A percentile compares a stretch with the other conserved stretches of the same genome.
Evolutionary conservation across 1,140 invertebrate genomes (phyloP).

Genomic region (Drosophila arawakana): DNA sequence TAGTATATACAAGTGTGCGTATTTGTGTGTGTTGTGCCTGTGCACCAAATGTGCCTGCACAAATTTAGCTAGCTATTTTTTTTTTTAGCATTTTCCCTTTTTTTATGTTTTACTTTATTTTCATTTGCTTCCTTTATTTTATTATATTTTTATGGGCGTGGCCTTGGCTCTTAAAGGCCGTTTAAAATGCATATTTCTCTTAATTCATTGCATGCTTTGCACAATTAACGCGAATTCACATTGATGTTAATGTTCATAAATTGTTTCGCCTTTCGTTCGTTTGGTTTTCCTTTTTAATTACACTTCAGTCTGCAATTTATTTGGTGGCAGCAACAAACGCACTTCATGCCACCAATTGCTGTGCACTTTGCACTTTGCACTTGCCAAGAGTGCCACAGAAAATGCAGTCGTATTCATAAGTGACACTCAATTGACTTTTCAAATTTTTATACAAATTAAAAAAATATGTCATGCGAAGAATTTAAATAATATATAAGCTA

Average conservation of each 20-base stretch:
- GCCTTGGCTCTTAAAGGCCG: constrained; percentile 29
- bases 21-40: constrained; percentile 18
- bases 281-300: constrained; percentile 60
- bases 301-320: constrained; percentile 29
- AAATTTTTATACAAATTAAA: constrained; percentile 3
- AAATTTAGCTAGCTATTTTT: constrained; percentile 32
- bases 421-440: constrained; percentile 1
- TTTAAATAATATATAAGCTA: no score
- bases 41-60: constrained; percentile 45
- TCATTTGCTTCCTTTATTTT: constrained; percentile 19
- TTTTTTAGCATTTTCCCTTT: constrained; percentile 54
- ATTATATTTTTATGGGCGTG: constrained; percentile 48
- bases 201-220: constrained; percentile 36
- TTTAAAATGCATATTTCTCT: constrained; percentile 22
- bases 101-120: constrained; percentile 39
- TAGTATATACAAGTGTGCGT: not conserved
- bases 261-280: constrained; percentile 49
- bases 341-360: constrained; percentile 55
- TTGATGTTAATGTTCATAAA: constrained; percentile 71
- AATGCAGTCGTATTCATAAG: not conserved
- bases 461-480: not conserved
- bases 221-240: constrained; percentile 63
- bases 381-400: constrained; percentile 14
- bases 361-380: constrained; percentile 19
- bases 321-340: constrained; percentile 24